Evolutionary conservation across 2,113 vertebrate genomes (phyloP), one percentile per base, ranked within the genome.

Genomic region (Corydoras sp.): DNA sequence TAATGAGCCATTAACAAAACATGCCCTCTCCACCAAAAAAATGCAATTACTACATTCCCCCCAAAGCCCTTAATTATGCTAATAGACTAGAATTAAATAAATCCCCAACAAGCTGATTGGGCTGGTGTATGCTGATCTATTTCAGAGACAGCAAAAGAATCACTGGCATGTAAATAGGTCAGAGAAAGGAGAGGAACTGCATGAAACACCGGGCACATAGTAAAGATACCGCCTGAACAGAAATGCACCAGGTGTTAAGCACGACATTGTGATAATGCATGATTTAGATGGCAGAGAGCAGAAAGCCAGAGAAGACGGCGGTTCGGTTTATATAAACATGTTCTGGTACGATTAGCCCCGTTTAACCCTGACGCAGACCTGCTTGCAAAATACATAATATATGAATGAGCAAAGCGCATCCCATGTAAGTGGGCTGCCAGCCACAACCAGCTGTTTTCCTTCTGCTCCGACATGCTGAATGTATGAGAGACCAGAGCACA

Each of bases 21-120:
- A 89, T 88, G 87, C 85, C 85, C 88, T 88, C 48, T 84, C 83
- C 85, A 88, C 83, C 86, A 87, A 90, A 91, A 65, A 81, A 90
- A 91, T 86, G 84, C 86, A 90, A 91, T 90, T 91, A 91, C 86
- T 83, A 86, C 88, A 89, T 90, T 88, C 87, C 86, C 85, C 87
- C 84, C 88, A 87, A 86, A 89, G 81, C 87, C 86, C 81, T 86
- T 90, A 88, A 90, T 91, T 90, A 91, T 89, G 87, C 80, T 88
- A 90, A 89, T 89, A 80, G 75, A 58, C 58, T 86, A 85, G 86
- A 86, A 85, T 89, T 88, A 90, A 89, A 90, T 88, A 90, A 88
- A 90, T 85, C 84, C 87, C 86, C 86, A 86, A 83, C 86, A 85
- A 83, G 83, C 74, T 86, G 84, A 89, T 89, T 87, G 88, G 69